These are phyloP conservation scores for Heliconius aoede DNA, from an alignment of 2,888 invertebrate species.

Conservation along the genomic window DNA sequence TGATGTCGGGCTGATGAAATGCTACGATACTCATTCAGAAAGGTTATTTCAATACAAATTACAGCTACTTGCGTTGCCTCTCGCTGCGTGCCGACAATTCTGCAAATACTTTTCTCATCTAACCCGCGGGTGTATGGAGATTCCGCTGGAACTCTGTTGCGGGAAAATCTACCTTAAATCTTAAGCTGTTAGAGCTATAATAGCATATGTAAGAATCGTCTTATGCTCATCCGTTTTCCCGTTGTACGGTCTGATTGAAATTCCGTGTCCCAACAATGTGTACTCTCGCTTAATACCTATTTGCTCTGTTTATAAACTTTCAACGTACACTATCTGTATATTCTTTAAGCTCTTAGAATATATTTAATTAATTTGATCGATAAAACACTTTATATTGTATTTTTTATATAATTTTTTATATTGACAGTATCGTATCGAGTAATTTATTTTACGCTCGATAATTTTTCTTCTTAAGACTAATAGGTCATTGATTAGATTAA, in stretches of 20 bases:
- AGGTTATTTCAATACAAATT: constrained; percentile 83
- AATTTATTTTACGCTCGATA: constrained; percentile 37
- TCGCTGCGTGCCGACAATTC: constrained; percentile 79
- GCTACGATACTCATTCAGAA: constrained; percentile 79
- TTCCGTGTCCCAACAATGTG: constrained; percentile 81
- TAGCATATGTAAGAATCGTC: constrained; percentile 27
- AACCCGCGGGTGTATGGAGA: constrained; percentile 54
- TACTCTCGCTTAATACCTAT: constrained; percentile 72
- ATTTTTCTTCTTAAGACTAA: constrained; percentile 32
- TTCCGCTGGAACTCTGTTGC: constrained; percentile 17
- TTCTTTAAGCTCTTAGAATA: constrained; percentile 68
- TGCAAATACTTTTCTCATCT: constrained; percentile 79
- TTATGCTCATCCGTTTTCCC: constrained; percentile 46
- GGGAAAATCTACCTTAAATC: constrained; percentile 28
- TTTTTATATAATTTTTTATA: constrained; percentile 60
- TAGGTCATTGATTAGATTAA: constrained; percentile 26
- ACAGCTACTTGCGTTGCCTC: constrained; percentile 79
- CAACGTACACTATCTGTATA: constrained; percentile 65
- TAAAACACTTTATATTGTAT: constrained; percentile 73
- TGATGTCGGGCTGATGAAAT: constrained; percentile 74
- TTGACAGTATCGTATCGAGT: constrained; percentile 36
- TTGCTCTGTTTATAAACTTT: constrained; percentile 73
- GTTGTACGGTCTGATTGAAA: constrained; percentile 74
- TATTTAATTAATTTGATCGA: constrained; percentile 72
- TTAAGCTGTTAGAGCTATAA: neutral